Evolutionary conservation across 2,113 vertebrate species (phyloP).

Genomic region (Pterocles burchelli): DNA sequence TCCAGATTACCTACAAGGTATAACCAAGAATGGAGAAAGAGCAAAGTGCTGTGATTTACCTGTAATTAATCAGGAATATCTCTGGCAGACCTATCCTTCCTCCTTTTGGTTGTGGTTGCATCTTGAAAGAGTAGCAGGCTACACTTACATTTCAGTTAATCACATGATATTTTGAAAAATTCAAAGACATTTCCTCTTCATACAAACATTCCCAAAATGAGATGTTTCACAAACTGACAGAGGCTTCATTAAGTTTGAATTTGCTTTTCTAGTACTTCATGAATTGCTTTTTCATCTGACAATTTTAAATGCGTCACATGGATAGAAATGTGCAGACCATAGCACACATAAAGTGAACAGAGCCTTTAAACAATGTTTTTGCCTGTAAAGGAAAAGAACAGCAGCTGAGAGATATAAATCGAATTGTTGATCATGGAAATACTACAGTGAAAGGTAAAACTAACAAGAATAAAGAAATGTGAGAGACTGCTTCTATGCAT

Average conservation of each 20-base stretch:
- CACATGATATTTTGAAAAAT: background rate
- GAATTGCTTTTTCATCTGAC: background rate
- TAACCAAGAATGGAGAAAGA: slow-evolving; percentile 54
- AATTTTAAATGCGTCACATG: background rate
- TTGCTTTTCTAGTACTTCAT: background rate
- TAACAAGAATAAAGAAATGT: background rate
- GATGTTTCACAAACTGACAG: background rate
- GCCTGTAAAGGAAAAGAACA: slow-evolving; percentile 8
- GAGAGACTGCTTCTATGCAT: background rate
- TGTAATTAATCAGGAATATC: background rate
- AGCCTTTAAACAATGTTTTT: background rate
- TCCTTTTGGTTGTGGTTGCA: background rate
- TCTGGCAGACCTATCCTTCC: background rate
- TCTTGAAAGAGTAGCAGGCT: background rate
- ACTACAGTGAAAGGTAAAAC: slow-evolving; percentile 4
- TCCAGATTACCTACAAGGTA: background rate
- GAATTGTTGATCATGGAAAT: background rate
- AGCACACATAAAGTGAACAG: background rate
- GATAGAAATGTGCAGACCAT: background rate
- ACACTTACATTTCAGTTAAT: background rate
- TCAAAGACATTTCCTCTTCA: background rate
- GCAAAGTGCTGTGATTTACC: background rate
- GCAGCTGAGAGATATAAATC: background rate
- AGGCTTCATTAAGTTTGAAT: background rate
- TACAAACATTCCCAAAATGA: background rate